Base-by-base conservation (phyloP, 2,113 vertebrate genomes). In the Mormyrus lacerda region DNA sequence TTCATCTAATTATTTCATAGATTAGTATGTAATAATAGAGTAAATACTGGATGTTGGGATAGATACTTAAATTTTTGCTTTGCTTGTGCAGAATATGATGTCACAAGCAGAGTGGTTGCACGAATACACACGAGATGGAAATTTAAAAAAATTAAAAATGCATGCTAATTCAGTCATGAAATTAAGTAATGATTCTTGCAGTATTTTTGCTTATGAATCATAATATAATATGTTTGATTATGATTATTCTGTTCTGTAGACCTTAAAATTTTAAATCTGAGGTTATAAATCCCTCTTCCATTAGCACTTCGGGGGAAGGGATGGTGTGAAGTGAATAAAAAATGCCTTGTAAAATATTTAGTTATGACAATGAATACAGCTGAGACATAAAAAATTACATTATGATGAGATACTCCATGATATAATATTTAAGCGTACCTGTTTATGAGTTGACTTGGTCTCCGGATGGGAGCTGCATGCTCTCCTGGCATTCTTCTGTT, bases 201-300 rank as follows among this genome's bases (percentile, higher is more conserved):
- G n/a, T 90, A 91, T 91, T 91, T 90, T 92, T 93, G 93, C 91
- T 93, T 93, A 93, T 91, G 91, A 93, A 93, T 92, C 92, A 92
- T 92, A 92, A 93, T 93, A 89, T 91, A 92, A 93, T 93, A 91
- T 91, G 92, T 92, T 91, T 91, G 92, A 93, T 92, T 92, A 92
- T 93, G 91, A 93, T 93, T 92, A 92, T 93, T 93, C 92, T 93
- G 92, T 93, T 93, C 93, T 90, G 89, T 92, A 93, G 93, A 93
- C 93, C 93, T 93, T 93, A 93, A 93, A 90, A 92, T 92, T 93
- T 92, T 91, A 92, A 93, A 93, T 92, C 91, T 92, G 90, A 69
- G 91, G 89, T 91, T 90, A 91, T 91, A 93, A 93, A 93, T 92
- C 91, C 93, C 89, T 92, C 91, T 92, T 92, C 88, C 91, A 93